These are phyloP conservation scores for Labroides dimidiatus DNA, from an alignment of 2,797 vertebrate genomes.

Conservation along the genomic window DNA sequence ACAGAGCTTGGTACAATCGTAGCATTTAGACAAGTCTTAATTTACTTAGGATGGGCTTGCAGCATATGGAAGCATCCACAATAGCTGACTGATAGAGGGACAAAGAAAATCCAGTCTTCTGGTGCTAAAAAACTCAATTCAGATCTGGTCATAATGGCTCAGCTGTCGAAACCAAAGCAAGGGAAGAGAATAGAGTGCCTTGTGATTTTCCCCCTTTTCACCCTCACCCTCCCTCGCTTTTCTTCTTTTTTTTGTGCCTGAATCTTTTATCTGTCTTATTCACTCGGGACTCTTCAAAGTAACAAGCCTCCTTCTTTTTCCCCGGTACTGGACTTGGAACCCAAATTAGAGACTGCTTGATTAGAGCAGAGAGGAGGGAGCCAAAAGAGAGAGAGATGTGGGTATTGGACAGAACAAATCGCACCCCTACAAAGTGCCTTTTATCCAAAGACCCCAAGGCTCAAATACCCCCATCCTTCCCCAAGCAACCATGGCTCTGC, in stretches of 20 bases:
- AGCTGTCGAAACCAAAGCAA: slow-evolving; percentile 96
- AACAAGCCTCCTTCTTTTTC: slow-evolving; percentile 94
- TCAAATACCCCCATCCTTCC: slow-evolving; percentile 83
- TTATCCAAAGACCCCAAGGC: slow-evolving; percentile 89
- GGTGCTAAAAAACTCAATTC: slow-evolving; percentile 91
- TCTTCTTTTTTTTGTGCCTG: slow-evolving; percentile 86
- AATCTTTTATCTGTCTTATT: slow-evolving; percentile 99
- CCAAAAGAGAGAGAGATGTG: slow-evolving; percentile 83
- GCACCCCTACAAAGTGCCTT: slow-evolving; percentile 95
- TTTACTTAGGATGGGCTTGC: slow-evolving; percentile 87
- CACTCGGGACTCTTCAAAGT: slow-evolving; percentile 95
- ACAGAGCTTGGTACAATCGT: slow-evolving; percentile 86
- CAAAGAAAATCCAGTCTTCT: slow-evolving; percentile 95
- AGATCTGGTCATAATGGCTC: slow-evolving; percentile 96
- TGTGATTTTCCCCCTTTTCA: slow-evolving; percentile 90
- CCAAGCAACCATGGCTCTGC: slow-evolving; percentile 86
- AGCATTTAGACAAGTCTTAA: slow-evolving; percentile 91
- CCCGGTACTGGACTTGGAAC: slow-evolving; percentile 92
- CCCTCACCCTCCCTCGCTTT: slow-evolving; percentile 75
- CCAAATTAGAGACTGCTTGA: slow-evolving; percentile 94
- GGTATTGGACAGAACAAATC: slow-evolving; percentile 90
- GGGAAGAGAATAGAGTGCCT: slow-evolving; percentile 96
- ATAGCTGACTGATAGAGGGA: slow-evolving; percentile 91
- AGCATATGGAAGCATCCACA: slow-evolving; percentile 92
- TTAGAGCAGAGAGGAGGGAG: slow-evolving; percentile 82